Base-by-base conservation (phyloP, 2,888 invertebrate genomes). In the Crossocerus cetratus region DNA sequence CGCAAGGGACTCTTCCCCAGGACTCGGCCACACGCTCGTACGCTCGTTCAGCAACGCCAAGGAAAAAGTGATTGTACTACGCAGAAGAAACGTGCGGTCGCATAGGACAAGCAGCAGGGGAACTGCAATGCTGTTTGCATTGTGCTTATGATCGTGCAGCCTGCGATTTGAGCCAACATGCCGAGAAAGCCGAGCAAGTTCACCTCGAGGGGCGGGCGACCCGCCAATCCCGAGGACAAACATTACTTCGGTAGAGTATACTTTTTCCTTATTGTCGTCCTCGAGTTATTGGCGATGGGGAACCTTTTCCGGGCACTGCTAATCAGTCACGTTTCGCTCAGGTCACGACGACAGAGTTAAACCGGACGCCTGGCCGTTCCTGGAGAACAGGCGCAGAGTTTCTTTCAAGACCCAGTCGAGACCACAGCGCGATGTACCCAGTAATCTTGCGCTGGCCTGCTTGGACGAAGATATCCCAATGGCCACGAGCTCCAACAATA, bases 381-480 rank as follows among this genome's bases (percentile, higher is more conserved):
- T 55, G 14, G 66, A 74, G 2, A 83, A 60, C 13, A 84, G 84
- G 18, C 87, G 83, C 0, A 77, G 87, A 14, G 89, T 89, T 0
- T 87, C 87, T 0, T 89, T 89, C 23, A 89, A 88, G 65, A 81
- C 83, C 0, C 84, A 83, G 45, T n/a, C 72, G 0, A 78, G 79
- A 20, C 70, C 76, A 2, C 21, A 23, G 2, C 74, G 80, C 3
- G 74, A 83, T 18, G 67, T 75, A 22, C 20, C 72, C 3, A 69
- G 79, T 43, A 63, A 62, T n/a, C 42, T 75, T 0, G 62, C 72
- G 0, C 5, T 86, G 0, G 81, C 84, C n/a, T 77, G 72, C 13
- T 60, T 87, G 2, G 87, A 88, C 21, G 88, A 87, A 13, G 89
- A 90, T 63, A 80, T 85, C 53, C 74, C 83, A 2, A 90, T 89